phyloP scores from a whole-genome alignment of 1,140 invertebrate species.

The Bradysia coprophila region DNA sequence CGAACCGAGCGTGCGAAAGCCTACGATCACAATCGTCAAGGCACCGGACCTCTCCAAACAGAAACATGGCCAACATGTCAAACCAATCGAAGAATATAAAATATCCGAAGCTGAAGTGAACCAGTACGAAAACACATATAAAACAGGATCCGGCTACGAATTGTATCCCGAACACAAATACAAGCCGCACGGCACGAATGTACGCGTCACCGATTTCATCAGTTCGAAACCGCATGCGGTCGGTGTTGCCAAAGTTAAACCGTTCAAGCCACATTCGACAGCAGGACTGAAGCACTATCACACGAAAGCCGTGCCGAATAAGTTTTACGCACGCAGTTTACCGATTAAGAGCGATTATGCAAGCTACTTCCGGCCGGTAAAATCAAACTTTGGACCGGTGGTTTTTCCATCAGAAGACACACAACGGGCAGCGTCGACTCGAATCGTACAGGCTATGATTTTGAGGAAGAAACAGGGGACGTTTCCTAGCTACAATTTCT shows the following conservation, averaged over 20 bases:
- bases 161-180: neutral
- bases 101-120: neutral
- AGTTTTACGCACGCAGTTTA: neutral
- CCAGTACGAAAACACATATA: neutral
- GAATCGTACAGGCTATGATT: conserved; percentile 18
- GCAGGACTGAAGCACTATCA: conserved; percentile 21
- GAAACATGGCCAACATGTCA: neutral
- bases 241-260: no score
- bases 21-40: neutral
- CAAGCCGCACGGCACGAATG: neutral
- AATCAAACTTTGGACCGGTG: conserved; percentile 7
- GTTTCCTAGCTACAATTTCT: no score
- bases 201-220: conserved; percentile 5
- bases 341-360: conserved; percentile 9
- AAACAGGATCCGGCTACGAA: neutral
- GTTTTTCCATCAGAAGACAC: conserved; percentile 13
- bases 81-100: neutral
- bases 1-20: neutral
- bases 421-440: conserved; percentile 15
- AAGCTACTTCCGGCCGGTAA: conserved; percentile 16
- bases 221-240: conserved; percentile 11
- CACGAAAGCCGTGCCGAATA: conserved; percentile 3
- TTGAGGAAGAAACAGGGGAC: conserved; percentile 12
- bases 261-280: conserved; percentile 12
- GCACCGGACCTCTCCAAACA: conserved; percentile 1